Conservation (phyloP, 2,797 vertebrate genomes). For the Sardinella longiceps region DNA sequence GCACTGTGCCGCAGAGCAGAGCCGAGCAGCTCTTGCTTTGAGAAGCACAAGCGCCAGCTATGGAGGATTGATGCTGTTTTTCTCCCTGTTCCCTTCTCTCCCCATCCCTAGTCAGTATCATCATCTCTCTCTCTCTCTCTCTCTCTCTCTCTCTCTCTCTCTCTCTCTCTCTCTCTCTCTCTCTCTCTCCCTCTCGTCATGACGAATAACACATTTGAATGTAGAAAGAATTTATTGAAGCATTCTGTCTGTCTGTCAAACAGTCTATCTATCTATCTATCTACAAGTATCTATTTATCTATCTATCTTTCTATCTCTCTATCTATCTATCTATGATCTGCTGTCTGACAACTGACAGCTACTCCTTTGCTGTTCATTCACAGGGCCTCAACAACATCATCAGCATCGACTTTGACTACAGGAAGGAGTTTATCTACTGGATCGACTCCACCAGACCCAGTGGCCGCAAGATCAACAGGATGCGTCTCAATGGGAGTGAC, state of each 20-base stretch:
- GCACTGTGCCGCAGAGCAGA: neutral
- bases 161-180: neutral
- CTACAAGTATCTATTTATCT: neutral
- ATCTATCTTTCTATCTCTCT: neutral
- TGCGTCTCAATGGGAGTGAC: constrained; percentile 95
- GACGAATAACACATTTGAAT: no score
- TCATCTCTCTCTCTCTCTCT: neutral
- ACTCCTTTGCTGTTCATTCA: constrained; percentile 47
- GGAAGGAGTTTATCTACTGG: constrained; percentile 98
- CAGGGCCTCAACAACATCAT: constrained; percentile 98
- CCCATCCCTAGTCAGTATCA: no score
- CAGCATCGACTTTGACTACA: constrained; percentile 97
- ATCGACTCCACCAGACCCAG: constrained; percentile 96
- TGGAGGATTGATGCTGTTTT: neutral
- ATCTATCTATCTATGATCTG: neutral
- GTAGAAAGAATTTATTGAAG: no score
- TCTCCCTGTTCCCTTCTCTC: neutral
- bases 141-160: neutral
- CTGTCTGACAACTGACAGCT: neutral
- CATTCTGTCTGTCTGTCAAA: neutral
- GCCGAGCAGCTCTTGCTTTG: neutral
- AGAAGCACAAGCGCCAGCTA: neutral
- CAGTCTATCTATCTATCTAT: neutral
- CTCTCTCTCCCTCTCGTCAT: no score
- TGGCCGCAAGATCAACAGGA: constrained; percentile 95